Evolutionary conservation across 2,113 vertebrate species (phyloP), one percentile per base, ranked within the genome.

Genomic region (Peromyscus californicus): DNA sequence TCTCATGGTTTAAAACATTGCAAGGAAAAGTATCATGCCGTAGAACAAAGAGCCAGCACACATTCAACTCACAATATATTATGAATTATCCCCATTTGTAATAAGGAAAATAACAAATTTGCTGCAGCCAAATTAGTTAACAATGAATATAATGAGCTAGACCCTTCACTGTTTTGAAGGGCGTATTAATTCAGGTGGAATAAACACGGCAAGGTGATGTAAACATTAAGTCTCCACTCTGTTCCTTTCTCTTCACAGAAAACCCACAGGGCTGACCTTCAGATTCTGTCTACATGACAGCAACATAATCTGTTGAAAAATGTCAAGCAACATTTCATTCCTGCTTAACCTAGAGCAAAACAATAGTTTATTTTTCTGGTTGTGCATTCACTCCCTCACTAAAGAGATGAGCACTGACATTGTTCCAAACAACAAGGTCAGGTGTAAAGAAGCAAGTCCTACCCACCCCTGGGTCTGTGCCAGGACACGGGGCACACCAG

Each of bases 71-170:
- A 75, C 31, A 94, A 39, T 33, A 94, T 87, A 70, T 79, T 96
- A 85, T 70, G 95, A 85, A 90, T 80, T 26, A 94, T 89, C 96
- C 91, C 75, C 63, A 84, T 85, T 76, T 82, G 90, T 94, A 89
- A 95, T 69, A 67, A 61, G 69, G 79, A 96, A 93, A 96, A 42
- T 79, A 96, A 51, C 63, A 87, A 39, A 83, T 63, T 67, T 54
- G 86, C 57, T 70, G 29, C 31, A 94, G 72, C 70, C 74, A 82
- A 33, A 74, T 92, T 65, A 92, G 42, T 36, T 92, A 48, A 94
- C 79, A n/a, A 57, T n/a, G 51, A 95, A 17, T 75, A 74, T 42
- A 92, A 84, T 24, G 12, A 91, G 29, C 17, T 69, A 79, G 76
- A 51, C 48, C 54, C 74, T 95, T 90, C 57, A 54, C 88, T 57